Conservation (phyloP, 2,797 vertebrate genomes). For the Dendrocincla tyrannina region DNA sequence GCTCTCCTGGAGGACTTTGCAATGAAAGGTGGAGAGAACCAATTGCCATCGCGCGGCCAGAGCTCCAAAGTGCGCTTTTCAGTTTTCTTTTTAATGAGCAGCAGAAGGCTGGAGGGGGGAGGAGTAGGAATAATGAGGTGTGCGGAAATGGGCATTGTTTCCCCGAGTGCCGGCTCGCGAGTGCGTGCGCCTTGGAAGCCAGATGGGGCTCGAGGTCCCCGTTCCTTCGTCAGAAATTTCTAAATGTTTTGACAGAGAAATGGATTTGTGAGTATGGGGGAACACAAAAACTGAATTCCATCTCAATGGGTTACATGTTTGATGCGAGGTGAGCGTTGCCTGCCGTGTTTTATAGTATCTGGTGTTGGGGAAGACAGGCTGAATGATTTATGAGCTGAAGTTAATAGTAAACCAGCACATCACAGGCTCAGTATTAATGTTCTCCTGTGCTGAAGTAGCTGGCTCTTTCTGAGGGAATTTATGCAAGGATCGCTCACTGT, state of each 20-base stretch:
- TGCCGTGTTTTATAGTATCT: slow-evolving; percentile 56
- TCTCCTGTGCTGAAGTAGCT: slow-evolving; percentile 9
- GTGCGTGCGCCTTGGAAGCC: neutral
- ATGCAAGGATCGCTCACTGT: neutral
- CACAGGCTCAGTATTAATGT: neutral
- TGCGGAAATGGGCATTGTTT: neutral
- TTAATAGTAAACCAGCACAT: slow-evolving; percentile 38
- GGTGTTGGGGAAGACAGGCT: neutral
- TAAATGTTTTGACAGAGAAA: neutral
- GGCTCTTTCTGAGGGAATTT: slow-evolving; percentile 23
- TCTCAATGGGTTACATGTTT: neutral
- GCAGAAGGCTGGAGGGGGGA: neutral
- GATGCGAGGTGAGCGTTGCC: fast-evolving
- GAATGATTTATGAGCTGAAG: slow-evolving; percentile 50
- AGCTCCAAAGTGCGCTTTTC: neutral
- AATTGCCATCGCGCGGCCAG: neutral
- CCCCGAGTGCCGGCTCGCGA: neutral
- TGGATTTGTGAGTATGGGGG: neutral
- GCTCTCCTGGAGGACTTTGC: neutral
- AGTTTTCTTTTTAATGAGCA: neutral
- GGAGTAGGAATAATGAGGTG: neutral
- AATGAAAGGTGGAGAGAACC: neutral
- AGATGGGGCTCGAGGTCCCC: neutral
- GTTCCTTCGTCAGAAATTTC: neutral
- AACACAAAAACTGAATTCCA: neutral